Conservation (phyloP, 2,888 invertebrate species). For the Corbicula japonica region DNA sequence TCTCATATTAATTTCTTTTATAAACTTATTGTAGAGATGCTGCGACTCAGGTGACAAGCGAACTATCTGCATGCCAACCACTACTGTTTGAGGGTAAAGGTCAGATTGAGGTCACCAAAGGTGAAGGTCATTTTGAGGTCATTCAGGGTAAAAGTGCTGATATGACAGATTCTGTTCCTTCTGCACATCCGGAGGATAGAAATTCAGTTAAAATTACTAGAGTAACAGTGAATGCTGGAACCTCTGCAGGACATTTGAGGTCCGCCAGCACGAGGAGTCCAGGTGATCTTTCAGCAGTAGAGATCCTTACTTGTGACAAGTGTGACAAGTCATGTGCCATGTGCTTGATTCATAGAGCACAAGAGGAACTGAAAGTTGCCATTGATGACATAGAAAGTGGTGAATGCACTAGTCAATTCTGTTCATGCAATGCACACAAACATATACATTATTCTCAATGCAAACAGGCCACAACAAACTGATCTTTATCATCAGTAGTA, state of each 20-base stretch:
- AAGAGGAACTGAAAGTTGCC: conserved; percentile 10
- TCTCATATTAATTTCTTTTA: background rate
- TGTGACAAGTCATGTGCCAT: conserved; percentile 33
- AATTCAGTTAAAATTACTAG: too few species aligned
- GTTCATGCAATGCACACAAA: conserved; percentile 14
- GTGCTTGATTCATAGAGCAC: conserved; percentile 27
- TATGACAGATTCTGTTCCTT: background rate
- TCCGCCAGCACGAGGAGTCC: background rate
- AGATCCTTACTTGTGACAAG: conserved; percentile 14
- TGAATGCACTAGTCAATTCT: background rate
- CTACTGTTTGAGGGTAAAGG: conserved; percentile 27
- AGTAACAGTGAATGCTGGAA: background rate
- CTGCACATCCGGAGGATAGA: background rate
- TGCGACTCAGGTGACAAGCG: conserved; percentile 22
- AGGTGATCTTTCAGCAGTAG: conserved; percentile 6
- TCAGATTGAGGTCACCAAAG: background rate
- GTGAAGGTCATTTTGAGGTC: background rate
- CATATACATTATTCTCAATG: conserved; percentile 18
- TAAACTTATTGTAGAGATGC: conserved; percentile 25
- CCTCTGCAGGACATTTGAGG: background rate
- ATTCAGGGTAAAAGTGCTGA: background rate
- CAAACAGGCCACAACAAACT: too few species aligned
- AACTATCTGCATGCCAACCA: conserved; percentile 6
- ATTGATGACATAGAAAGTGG: conserved; percentile 14
- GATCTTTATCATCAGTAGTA: too few species aligned